Evolutionary conservation across 2,113 vertebrate species (phyloP).

Genomic region (Cacatua alba): DNA sequence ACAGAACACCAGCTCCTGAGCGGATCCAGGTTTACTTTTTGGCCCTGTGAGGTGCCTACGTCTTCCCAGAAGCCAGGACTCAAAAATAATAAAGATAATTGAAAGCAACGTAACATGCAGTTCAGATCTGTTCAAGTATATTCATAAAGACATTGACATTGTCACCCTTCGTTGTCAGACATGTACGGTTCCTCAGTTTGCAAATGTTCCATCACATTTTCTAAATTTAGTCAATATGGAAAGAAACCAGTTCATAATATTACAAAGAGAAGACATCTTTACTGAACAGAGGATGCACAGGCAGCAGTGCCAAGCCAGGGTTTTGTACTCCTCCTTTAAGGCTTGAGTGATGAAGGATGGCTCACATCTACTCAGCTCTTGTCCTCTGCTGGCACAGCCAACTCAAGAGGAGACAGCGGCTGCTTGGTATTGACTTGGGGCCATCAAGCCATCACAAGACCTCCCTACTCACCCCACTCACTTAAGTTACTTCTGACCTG

Average conservation of each 20-base stretch:
- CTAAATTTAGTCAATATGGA: neutral
- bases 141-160: neutral
- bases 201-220: accelerated
- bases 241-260: accelerated
- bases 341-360: neutral
- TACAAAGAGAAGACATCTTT: neutral
- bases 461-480: neutral
- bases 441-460: accelerated
- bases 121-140: neutral
- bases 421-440: neutral
- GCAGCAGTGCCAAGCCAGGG: neutral
- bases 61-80: neutral
- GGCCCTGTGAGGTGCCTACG: neutral
- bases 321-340: neutral
- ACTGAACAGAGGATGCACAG: neutral
- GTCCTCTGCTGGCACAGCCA: neutral
- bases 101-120: neutral
- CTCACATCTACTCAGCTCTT: neutral
- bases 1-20: neutral
- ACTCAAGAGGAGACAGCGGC: neutral
- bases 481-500: neutral
- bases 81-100: neutral
- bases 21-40: neutral
- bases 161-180: neutral
- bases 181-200: accelerated